phyloP scores from a whole-genome alignment of 2,113 vertebrate species.

The Opisthocomus hoazin region DNA sequence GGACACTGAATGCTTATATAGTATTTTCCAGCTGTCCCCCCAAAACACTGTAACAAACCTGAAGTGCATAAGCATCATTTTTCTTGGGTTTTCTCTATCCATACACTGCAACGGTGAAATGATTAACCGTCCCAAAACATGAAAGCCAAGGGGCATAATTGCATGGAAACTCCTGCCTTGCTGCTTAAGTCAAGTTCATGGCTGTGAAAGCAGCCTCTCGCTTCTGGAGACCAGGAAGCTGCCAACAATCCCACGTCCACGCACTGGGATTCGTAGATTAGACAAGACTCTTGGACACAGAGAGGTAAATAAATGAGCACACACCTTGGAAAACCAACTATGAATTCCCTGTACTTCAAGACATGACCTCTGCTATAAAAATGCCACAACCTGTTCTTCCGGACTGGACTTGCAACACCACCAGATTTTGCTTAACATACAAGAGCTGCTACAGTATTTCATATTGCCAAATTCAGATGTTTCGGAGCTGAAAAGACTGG shows the following conservation, averaged over 20 bases:
- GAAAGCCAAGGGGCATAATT: neutral
- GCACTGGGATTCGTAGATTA: neutral
- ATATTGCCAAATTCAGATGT: neutral
- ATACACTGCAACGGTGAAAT: neutral
- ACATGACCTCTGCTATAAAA: neutral
- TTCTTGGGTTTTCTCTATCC: neutral
- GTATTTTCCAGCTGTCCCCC: neutral
- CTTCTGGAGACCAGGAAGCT: neutral
- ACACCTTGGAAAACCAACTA: neutral
- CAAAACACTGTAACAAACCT: neutral
- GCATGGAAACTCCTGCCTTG: neutral
- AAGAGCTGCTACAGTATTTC: neutral
- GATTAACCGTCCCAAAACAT: neutral
- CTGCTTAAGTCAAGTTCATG: neutral
- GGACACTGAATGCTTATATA: neutral
- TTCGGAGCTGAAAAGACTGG: neutral
- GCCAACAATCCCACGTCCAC: fast-evolving
- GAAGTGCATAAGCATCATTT: neutral
- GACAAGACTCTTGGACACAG: neutral
- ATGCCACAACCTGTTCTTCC: neutral
- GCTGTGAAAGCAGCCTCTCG: neutral
- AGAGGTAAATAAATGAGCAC: neutral
- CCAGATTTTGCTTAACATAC: neutral
- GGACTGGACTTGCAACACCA: neutral
- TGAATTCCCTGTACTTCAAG: neutral